Evolutionary conservation across 2,888 invertebrate genomes (phyloP), one percentile per base, ranked within the genome.

Genomic region (Endotricha flammealis): DNA sequence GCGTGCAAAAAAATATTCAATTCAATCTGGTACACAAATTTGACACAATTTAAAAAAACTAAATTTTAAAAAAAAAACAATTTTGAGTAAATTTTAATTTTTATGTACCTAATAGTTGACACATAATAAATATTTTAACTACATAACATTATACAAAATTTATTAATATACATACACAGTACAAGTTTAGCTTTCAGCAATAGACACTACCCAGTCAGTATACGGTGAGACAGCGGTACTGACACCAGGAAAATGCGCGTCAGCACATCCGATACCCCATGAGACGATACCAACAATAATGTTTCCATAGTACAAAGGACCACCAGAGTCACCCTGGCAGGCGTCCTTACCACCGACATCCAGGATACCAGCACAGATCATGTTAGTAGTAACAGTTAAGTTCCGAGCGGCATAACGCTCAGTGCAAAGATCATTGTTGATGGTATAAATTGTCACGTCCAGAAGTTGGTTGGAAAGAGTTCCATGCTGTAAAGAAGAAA

Each of bases 311-410:
- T 73, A 77, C 38, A 88, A 50, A 12, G 88, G 88, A 22, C 88
- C 88, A 2, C 88, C 88, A 28, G 81, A 77, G 58, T 88, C 88
- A 32, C 81, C 87, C 58, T 79, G 69, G 44, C 78, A 78, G 2
- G 71, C 68, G 35, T 68, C 77, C 5, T 35, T 41, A 1, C 72
- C 74, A 2, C 71, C 75, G 0, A 58, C 36, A 28, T 61, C 61
- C 2, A 65, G 40, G 2, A 65, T 9, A 27, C 77, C 75, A 35
- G 74, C 70, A 41, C 80, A 80, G 43, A 81, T 48, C 72, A 71
- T 73, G 44, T 60, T 64, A 2, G 43, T 32, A 4, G 66, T 67
- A 17, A 65, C 48, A 4, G 32, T 31, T 3, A 53, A 42, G 2
- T 34, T 23, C 0, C 40, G 33, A 5, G 53, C 24, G 1, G 31